Percentiles rank a stretch among this genome's conserved stretches.
These are phyloP conservation scores for Atta texana DNA, from an alignment of 1,140 invertebrate genomes.

Conservation along the genomic window DNA sequence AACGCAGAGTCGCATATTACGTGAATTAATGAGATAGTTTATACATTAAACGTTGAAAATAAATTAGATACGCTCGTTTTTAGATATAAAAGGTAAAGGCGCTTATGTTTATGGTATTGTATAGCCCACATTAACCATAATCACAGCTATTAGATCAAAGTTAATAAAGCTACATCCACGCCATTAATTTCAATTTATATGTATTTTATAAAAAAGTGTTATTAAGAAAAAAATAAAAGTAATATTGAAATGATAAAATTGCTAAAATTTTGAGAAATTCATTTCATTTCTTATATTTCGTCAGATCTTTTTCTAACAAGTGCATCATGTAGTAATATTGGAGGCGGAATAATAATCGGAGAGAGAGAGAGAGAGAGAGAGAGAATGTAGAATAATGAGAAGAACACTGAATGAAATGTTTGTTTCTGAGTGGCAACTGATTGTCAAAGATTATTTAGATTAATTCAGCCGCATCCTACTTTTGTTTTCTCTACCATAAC, in stretches of 20 bases:
- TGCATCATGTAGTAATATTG: not conserved
- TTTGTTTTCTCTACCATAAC: slow-evolving; percentile 51
- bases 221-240: not conserved
- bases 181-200: not conserved
- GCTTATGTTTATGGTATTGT: slow-evolving; percentile 8
- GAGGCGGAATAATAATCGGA: slow-evolving; percentile 19
- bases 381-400: slow-evolving; percentile 19
- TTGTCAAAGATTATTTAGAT: slow-evolving; percentile 56
- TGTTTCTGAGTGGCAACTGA: not conserved
- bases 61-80: slow-evolving; percentile 60
- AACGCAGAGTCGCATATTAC: slow-evolving; percentile 14
- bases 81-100: slow-evolving; percentile 37
- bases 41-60: not conserved
- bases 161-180: slow-evolving; percentile 48
- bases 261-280: not conserved
- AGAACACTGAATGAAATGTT: slow-evolving; percentile 15
- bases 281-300: not conserved
- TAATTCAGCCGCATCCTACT: slow-evolving; percentile 49
- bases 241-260: not conserved
- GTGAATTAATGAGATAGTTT: slow-evolving; percentile 45
- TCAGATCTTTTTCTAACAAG: slow-evolving; percentile 4
- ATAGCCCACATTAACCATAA: not conserved
- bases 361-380: not conserved
- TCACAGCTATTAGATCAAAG: slow-evolving; percentile 18
- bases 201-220: not conserved